A percentile compares a stretch with the other conserved stretches of the same genome.
Evolutionary conservation across 2,113 vertebrate genomes (phyloP).

Genomic region (Antechinus stuartii): DNA sequence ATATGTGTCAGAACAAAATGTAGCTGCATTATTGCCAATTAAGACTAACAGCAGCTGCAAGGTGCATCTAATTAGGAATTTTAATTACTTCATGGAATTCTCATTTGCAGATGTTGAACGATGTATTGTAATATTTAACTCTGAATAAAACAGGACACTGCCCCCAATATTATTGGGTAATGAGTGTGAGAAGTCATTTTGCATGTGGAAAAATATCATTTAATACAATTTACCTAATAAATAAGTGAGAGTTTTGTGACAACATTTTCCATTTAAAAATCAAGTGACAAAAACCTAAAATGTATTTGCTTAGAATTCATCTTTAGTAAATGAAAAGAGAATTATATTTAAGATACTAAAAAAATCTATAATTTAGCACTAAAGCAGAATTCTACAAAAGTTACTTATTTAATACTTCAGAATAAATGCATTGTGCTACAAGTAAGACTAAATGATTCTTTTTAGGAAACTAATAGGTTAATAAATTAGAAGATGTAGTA

Average conservation of each 20-base stretch:
- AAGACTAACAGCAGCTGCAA: constrained; percentile 86
- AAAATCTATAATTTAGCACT: constrained; percentile 32
- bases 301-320: neutral
- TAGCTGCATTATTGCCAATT: constrained; percentile 85
- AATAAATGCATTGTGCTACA: constrained; percentile 39
- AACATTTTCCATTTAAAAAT: constrained; percentile 10
- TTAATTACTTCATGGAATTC: constrained; percentile 84
- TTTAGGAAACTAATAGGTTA: constrained; percentile 71
- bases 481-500: constrained; percentile 67
- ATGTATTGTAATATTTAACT: constrained; percentile 74
- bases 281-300: constrained; percentile 20
- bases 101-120: constrained; percentile 85
- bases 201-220: constrained; percentile 2
- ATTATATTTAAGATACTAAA: constrained; percentile 26
- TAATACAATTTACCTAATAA: constrained; percentile 10
- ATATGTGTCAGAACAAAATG: constrained; percentile 84
- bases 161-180: constrained; percentile 36
- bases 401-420: neutral
- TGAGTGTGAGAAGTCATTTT: constrained; percentile 26
- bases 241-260: neutral
- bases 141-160: constrained; percentile 41
- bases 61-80: constrained; percentile 86
- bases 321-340: constrained; percentile 44
- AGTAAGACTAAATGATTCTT: neutral
- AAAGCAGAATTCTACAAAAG: neutral